Evolutionary conservation across 2,113 vertebrate species (phyloP).

Genomic region (Antechinus flavipes): DNA sequence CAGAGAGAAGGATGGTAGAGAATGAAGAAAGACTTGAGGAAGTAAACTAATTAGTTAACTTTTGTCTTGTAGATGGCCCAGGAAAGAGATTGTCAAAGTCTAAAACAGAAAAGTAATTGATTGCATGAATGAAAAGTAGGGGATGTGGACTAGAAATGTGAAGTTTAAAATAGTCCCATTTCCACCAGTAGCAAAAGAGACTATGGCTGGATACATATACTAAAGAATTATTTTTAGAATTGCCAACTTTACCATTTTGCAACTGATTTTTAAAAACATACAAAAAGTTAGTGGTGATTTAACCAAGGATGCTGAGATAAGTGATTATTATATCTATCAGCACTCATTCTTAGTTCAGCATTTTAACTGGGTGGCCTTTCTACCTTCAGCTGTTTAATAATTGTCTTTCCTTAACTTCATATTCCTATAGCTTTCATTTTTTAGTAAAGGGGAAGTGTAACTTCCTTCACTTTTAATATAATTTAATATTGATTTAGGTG

Average conservation of each 20-base stretch:
- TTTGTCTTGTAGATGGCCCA: neutral
- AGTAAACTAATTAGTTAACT: neutral
- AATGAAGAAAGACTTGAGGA: neutral
- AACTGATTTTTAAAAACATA: neutral
- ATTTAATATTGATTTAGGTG: neutral
- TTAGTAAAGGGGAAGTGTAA: neutral
- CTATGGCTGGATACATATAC: neutral
- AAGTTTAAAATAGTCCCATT: neutral
- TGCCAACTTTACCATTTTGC: neutral
- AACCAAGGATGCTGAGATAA: constrained; percentile 19
- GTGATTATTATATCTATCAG: neutral
- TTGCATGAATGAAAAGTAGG: neutral
- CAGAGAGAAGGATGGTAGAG: neutral
- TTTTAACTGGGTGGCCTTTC: constrained; percentile 9
- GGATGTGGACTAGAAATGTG: neutral
- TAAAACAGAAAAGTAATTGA: neutral
- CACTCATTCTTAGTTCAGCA: neutral
- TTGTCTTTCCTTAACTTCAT: neutral
- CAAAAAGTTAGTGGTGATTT: neutral
- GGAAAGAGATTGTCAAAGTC: neutral
- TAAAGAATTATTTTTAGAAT: neutral
- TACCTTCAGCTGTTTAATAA: constrained; percentile 5
- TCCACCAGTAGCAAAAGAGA: neutral
- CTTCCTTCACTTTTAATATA: constrained; percentile 1
- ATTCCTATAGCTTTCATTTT: neutral